Evolutionary conservation across 2,113 vertebrate species (phyloP).

Genomic region (Scolopax mira): DNA sequence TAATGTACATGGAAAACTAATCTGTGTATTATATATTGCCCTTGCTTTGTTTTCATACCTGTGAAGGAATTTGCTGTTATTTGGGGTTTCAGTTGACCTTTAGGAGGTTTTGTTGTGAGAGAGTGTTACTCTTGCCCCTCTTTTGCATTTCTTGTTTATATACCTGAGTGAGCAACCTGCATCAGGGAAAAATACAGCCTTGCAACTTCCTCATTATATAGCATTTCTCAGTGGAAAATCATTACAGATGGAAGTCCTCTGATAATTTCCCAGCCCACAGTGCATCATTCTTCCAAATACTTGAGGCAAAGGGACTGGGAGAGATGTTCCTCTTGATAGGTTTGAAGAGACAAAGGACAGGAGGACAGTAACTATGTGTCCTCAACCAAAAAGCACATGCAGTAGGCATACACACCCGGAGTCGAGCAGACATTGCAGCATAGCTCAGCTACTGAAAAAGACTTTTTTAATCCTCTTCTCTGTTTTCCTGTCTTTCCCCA

Average conservation of each 20-base stretch:
- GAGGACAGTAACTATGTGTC: rapidly evolving
- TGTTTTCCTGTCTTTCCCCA: neutral
- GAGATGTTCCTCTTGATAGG: neutral
- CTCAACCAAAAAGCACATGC: neutral
- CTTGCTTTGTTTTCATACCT: neutral
- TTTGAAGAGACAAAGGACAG: neutral
- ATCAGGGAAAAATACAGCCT: neutral
- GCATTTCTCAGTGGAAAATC: neutral
- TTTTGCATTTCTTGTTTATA: neutral
- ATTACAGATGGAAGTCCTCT: neutral
- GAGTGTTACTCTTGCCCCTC: neutral
- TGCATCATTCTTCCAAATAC: neutral
- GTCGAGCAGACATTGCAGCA: neutral
- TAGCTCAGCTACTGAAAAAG: neutral
- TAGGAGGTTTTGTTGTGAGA: neutral
- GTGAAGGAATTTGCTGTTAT: neutral
- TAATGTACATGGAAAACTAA: neutral
- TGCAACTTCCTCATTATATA: neutral
- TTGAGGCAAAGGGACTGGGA: neutral
- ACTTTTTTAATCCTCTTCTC: neutral
- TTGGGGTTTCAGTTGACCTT: neutral
- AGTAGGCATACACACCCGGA: neutral
- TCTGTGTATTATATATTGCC: neutral
- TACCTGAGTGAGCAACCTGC: neutral
- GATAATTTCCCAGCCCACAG: neutral